Base-by-base conservation (phyloP, 1,140 invertebrate species). In the Bemisia tabaci region DNA sequence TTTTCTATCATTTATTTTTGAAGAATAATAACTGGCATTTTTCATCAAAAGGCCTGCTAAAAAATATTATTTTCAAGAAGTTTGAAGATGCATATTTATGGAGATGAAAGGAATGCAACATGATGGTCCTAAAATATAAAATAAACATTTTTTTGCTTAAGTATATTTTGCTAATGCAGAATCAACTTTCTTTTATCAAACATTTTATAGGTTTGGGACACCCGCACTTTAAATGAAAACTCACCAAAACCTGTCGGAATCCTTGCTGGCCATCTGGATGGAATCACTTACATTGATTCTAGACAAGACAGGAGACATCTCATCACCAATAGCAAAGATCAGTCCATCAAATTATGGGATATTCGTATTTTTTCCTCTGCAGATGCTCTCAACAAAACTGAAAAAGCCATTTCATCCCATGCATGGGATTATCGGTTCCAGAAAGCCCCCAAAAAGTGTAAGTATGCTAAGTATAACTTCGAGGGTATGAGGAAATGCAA, bases 291-390 rank as follows among this genome's bases (percentile, higher is more conserved):
- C 70, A 85, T 94, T 60, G 85, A 87, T 72, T 80, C 89, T 0
- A 83, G 87, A 74, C 87, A 86, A 24, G 92, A 95, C 79, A 87
- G 86, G 1, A 80, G 90, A 61, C 86, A 92, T 77, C 76, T 95
- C 12, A 80, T 95, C 27, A 88, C 90, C 12, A 95, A 94, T 74
- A 90, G 87, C 67, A 94, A 94, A 80, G 92, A 95, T 78, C 92
- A 95, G 77, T 87, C 86, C 11, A 92, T 95, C 39, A 95, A 95
- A 77, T 75, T 95, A 1, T 95, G 92, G 92, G 92, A 95, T 74
- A 81, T 92, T 66, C 77, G 91, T 64, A 76, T 78, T 26, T 90
- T 91, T 74, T 86, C 87, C 0, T 76, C 78, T 68, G 71, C 76
- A 12, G 78, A 79, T 26, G 84, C 79, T 1, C 78, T 82, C 70